Evolutionary conservation across 2,888 invertebrate genomes (phyloP), one percentile per base, ranked within the genome.

Genomic region (Andrena bicolor): DNA sequence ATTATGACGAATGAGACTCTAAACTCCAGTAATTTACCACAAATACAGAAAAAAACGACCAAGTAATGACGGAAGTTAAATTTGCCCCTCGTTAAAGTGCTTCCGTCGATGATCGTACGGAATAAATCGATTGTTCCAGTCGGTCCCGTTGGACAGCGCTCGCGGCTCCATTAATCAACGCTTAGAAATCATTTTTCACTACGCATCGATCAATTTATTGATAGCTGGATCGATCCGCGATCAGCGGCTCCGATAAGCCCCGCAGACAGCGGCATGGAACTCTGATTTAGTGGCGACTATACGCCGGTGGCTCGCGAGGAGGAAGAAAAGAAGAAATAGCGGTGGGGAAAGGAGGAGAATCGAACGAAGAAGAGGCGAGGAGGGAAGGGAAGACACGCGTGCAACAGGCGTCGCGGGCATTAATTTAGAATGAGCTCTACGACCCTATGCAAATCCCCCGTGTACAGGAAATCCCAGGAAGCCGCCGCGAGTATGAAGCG

Each of bases 381-480:
- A 65, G 73, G 75, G 63, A 84, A 81, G 60, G 70, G 68, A 51
- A 77, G 76, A 74, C 72, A 90, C 88, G 89, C 86, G 86, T 90
- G 91, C 91, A 90, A 90, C 87, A 87, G 90, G 90, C 86, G 88
- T 88, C 78, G 83, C 89, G 75, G 85, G 87, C 89, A 92, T 91
- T 91, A 90, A 92, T 90, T 91, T 90, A 90, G 86, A 86, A 85
- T 86, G 80, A 86, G 85, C 86, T 84, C 87, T 88, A 87, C 80
- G 88, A 84, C 73, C 87, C 89, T 86, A 88, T 88, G 88, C 86
- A 88, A 88, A 88, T 88, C 63, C 58, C 70, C 80, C 90, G 84
- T 92, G 92, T 92, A 92, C 91, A 90, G 91, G 91, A 92, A 92
- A 92, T 88, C 90, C 80, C 76, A 79, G 74, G 72, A 81, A 85